Base-by-base conservation (phyloP, 1,140 invertebrate genomes). In the Neocloeon triangulifer region DNA sequence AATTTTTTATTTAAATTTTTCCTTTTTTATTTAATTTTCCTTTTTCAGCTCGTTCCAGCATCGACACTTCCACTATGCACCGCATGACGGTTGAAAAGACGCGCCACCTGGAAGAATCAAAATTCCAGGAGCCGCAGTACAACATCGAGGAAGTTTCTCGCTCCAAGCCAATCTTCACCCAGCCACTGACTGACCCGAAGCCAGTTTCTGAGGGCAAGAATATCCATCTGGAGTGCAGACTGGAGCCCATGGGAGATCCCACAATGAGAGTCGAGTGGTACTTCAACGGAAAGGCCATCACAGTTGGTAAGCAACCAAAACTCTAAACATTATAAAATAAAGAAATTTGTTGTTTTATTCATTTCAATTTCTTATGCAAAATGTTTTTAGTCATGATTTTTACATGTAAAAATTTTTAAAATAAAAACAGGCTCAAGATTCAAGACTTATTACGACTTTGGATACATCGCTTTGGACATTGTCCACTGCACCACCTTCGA, bases 251-350 rank as follows among this genome's bases (percentile, higher is more conserved):
- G 71, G 80, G 79, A 16, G 86, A 92, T 56, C 84, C 84, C n/a
- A 85, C 81, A 1, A 86, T 92, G 79, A 64, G 76, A 44, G 81
- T 92, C 3, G 86, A 92, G 58, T 94, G 86, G 86, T 89, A 78
- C 59, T 78, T 82, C 38, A 91, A 94, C 55, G 86, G 84, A 18
- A 66, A 69, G 42, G 70, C 79, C 7, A 66, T 88, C 0, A 84
- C 79, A 6, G 75, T 86, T 33, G 79, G 79, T 52, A 41, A 48
- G 41, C 41, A 25, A 19, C 13, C 20, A 36, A 3, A 23, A 23
- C 22, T 12, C 12, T 19, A n/a, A 2, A 15, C 16, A 38, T 41
- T 31, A 19, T 10, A 30, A 12, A 28, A 10, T 12, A 7, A 5
- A 5, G 15, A 9, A 39, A 39, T 33, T 18, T 25, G 16, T 18